Base-by-base conservation (phyloP, 2,888 invertebrate species). In the Agriopis leucophaearia region DNA sequence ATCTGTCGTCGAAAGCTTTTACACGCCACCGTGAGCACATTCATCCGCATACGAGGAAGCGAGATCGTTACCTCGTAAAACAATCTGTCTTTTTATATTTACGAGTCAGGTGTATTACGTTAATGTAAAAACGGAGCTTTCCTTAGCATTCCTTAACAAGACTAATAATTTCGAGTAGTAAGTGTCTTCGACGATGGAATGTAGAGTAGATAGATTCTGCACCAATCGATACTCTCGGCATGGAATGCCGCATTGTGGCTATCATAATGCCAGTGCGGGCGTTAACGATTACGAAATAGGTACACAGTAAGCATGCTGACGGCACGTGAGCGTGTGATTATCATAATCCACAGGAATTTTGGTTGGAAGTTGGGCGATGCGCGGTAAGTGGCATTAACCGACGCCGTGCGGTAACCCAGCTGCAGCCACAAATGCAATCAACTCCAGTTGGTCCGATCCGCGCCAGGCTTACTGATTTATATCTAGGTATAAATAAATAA, bases 221-320 rank as follows among this genome's bases (percentile, higher is more conserved):
- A 73, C 66, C 68, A 72, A 73, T 75, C 69, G 66, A 75, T 73
- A 71, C 55, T 65, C 42, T 56, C 27, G 57, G 70, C 66, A 61
- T 73, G 64, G 66, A 73, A 72, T 75, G 72, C 73, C 73, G 75
- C 75, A 75, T 73, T 75, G 69, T 74, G 68, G 62, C 44, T 67
- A 69, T 69, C 67, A 57, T 70, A 59, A 69, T 59, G 68, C 51
- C 54, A 59, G 65, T 58, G 58, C 66, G 64, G 64, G 66, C 67
- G 72, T 69, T 71, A 72, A 67, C 61, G 54, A 67, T 70, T 67
- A 65, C 66, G 57, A 70, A 66, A 52, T 50, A 45, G 56, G 27
- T 5, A 27, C 27, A 54, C 45, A 44, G 54, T 61, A 45, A 59
- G 54, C 67, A 64, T 57, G 54, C 47, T 66, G 61, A 60, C 38